phyloP scores from a whole-genome alignment of 2,113 vertebrate genomes.

The Paracanthobrama guichenoti region DNA sequence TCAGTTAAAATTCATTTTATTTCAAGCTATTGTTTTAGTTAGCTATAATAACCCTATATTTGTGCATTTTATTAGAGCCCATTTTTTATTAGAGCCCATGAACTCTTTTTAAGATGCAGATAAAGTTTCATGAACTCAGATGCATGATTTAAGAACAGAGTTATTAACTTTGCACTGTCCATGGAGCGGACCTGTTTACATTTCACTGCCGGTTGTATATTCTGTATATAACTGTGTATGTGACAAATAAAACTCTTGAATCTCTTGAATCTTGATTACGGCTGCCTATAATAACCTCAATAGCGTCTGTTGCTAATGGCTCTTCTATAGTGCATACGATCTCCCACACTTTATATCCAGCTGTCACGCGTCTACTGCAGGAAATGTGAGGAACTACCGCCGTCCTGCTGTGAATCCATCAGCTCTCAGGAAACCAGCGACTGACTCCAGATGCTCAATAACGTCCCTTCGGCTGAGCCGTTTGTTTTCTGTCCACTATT shows the following conservation, averaged over 20 bases:
- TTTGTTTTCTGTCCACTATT: conserved; percentile 47
- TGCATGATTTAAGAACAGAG: neutral
- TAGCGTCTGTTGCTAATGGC: conserved; percentile 49
- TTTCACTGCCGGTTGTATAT: no score
- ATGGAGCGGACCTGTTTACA: no score
- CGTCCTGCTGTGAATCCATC: conserved; percentile 52
- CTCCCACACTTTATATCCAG: conserved; percentile 47
- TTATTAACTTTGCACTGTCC: neutral
- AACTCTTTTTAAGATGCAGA: neutral
- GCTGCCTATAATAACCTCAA: neutral
- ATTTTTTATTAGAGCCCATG: neutral
- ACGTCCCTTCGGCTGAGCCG: no score
- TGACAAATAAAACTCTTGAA: no score
- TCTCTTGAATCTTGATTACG: no score
- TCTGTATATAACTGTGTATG: no score
- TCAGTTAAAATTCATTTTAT: no score
- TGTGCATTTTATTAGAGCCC: neutral
- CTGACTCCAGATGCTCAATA: conserved; percentile 42
- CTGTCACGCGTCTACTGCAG: conserved; percentile 60
- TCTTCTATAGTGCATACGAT: conserved; percentile 57
- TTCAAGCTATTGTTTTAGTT: no score
- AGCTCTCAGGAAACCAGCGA: neutral
- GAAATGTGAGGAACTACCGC: conserved; percentile 55
- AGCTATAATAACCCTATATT: neutral
- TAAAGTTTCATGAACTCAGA: no score